Evolutionary conservation across 2,113 vertebrate genomes (phyloP), one percentile per base, ranked within the genome.

Genomic region (Odobenus rosmarus): DNA sequence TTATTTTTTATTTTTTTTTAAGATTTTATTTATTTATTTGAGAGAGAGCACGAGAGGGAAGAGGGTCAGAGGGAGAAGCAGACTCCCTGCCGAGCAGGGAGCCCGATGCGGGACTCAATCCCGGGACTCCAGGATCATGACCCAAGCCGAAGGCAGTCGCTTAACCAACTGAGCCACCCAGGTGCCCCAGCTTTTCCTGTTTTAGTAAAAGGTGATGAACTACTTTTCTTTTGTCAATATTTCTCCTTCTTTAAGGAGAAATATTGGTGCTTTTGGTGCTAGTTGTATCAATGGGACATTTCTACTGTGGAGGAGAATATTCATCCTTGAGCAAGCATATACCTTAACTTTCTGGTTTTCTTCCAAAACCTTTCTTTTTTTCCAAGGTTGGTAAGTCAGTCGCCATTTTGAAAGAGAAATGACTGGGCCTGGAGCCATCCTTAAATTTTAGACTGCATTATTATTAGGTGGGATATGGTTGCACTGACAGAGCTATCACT

Each of bases 351-450:
- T 79, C 67, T 96, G 12, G 1, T 53, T 88, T 90, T 72, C 71
- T 77, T 76, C 19, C 39, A 12, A 89, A 95, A 59, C 13, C 49
- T 21, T 81, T 42, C 26, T 39, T 51, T 57, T 39, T 39, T 42
- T 12, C 0, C 42, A 67, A 61, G 24, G 33, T 64, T 62, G 8
- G 0, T 15, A 16, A 93, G 55, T 86, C 61, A 90, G 12, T 67
- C 86, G 33, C 12, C n/a, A 85, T 67, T 96, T 90, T 33, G 77
- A 85, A 96, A 96, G 2, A 39, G 69, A 93, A 86, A 64, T 72
- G 23, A 42, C 16, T 4, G 2, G 26, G 21, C 36, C 42, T 36
- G 26, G 31, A 71, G 64, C 62, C 24, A 62, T 46, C 14, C 23
- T 89, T 55, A 77, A 85, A 90, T 26, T 57, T 74, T 61, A 93